Base-by-base conservation (phyloP, 2,797 vertebrate species). In the Benthosema pterotum region DNA sequence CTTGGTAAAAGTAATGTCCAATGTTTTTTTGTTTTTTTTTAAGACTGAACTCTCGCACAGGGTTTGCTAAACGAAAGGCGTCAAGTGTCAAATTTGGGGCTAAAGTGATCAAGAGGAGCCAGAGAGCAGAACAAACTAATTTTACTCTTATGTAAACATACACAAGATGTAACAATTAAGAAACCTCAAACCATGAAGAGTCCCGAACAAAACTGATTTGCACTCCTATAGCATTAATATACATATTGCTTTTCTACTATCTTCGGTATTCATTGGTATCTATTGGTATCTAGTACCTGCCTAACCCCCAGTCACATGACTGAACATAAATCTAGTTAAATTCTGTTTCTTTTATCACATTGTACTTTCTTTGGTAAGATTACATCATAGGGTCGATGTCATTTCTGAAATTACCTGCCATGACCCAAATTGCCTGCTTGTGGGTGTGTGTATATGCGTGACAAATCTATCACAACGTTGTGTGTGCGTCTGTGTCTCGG, bases 181-280 rank as follows among this genome's bases (percentile, higher is more conserved):
- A 38, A 38, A 38, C 32, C 28, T 32, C 8, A 7, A 32, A 32
- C 28, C 32, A 8, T 18, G 38, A 42, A 38, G 32, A 65, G 62
- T 50, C 52, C 18, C 73, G 72, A 79, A 68, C 74, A 48, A 54
- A 65, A 75, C 54, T 50, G 67, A 60, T 88, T 88, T 91, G 83
- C 79, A 90, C 86, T 82, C 69, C 71, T 45, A 63, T 45, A 63
- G 45, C 73, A 28, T 61, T 14, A 19, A 49, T 43, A 52, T 52
- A 65, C 53, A 65, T 72, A 42, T 63, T 58, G 57, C 54, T 57
- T 68, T 52, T 69, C 25, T 67, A 61, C 65, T 69, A 51, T 45
- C 56, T 47, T 48, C 49, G 46, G 45, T 43, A 49, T 68, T 69
- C 50, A 4, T 69, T 50, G 3, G 69, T n/a, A n/a, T n/a, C n/a